Base-by-base conservation (phyloP, 2,113 vertebrate genomes). In the Oceanites oceanicus region DNA sequence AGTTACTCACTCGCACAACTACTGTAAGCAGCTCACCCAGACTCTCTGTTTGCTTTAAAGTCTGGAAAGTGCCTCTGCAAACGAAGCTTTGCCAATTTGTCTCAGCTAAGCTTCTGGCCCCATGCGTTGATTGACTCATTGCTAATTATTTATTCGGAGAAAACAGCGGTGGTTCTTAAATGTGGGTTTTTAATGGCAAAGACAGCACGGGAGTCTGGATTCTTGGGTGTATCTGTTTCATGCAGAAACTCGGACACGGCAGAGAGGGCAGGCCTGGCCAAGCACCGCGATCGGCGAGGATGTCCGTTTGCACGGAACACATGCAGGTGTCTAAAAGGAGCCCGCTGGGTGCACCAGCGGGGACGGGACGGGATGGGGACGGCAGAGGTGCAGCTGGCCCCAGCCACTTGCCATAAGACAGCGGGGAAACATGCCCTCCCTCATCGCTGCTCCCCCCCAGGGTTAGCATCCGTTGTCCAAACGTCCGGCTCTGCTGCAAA, bases 261-360 rank as follows among this genome's bases (percentile, higher is more conserved):
- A 50, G 62, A 53, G 38, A 26, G 62, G 58, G 36, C 42, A 55
- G 47, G 38, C 38, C 47, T 0, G 1, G 44, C 26, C 62, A 19
- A 47, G 44, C 66, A 67, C 15, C 30, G 3, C 0, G 0, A 15
- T 25, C 50, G 7, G 4, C 1, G 8, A 29, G 23, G 30, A 44
- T 66, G 44, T 34, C 70, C 0, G 2, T 42, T 25, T 10, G n/a
- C 6, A 2, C 17, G 49, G 76, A n/a, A n/a, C 72, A 59, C 49
- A 30, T 45, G 20, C 1, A 9, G 20, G 44, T 45, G 68, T 23
- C 72, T 50, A 2, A 15, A 62, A 26, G 36, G 16, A 89, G 36
- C 32, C 44, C 4, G 4, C 5, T 25, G 47, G 22, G 22, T 40
- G 27, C 73, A 34, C 4, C 6, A 5, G 0, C 0, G 14, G 44